These are phyloP conservation scores for Silurus glanis DNA, from an alignment of 2,113 vertebrate genomes.

Conservation along the genomic window DNA sequence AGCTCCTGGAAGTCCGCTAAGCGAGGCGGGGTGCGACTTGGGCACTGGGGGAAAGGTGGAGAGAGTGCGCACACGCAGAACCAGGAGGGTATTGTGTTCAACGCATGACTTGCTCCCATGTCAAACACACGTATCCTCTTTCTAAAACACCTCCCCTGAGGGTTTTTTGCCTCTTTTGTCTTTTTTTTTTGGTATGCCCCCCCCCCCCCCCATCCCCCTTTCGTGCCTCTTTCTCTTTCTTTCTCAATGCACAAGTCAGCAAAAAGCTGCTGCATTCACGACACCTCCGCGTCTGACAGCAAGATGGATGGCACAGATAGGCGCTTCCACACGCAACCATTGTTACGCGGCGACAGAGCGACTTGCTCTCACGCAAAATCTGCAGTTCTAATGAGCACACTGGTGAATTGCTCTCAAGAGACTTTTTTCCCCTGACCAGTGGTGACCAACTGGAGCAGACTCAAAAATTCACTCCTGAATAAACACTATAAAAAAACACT, in stretches of 20 bases:
- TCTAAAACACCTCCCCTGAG: constrained; percentile 43
- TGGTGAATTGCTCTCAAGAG: neutral
- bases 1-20: constrained; percentile 30
- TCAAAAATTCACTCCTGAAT: neutral
- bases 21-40: constrained; percentile 32
- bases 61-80: neutral
- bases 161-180: constrained; percentile 24
- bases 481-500: neutral
- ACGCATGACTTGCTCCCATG: constrained; percentile 66
- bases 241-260: constrained; percentile 26
- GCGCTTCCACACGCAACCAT: constrained; percentile 75
- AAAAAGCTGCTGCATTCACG: constrained; percentile 21
- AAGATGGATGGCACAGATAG: constrained; percentile 75
- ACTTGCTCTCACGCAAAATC: neutral
- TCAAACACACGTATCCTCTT: constrained; percentile 65
- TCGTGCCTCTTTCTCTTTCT: neutral
- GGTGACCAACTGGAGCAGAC: neutral
- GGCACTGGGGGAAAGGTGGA: constrained; percentile 46
- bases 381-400: neutral
- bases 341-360: constrained; percentile 55
- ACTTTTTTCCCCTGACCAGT: too few relatives aligned
- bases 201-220: too few relatives aligned
- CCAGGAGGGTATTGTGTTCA: constrained; percentile 22
- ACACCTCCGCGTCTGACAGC: constrained; percentile 73
- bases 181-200: neutral